These are phyloP conservation scores for Cladorhizidae sp. DNA, from an alignment of 37 sponge, comb jelly and placozoan species.

Conservation along the genomic window DNA sequence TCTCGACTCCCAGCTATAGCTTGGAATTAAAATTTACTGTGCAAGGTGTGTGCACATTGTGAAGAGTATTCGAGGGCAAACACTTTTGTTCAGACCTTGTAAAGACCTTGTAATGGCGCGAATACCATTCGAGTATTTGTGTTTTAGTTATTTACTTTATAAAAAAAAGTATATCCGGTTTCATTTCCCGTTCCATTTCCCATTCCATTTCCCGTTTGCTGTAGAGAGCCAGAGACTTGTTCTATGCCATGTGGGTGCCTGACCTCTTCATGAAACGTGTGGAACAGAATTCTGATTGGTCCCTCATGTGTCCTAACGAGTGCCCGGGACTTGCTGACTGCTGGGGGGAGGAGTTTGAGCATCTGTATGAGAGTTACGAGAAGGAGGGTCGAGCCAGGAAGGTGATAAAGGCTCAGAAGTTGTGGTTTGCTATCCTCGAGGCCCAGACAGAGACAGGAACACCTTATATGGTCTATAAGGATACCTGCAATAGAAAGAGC, in stretches of 20 bases:
- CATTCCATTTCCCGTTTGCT: no score
- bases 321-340: conserved; percentile 91
- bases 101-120: no score
- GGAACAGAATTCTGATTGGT: conserved; percentile 85
- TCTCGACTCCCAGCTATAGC: no score
- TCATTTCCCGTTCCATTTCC: no score
- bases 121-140: no score
- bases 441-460: conserved; percentile 97
- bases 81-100: no score
- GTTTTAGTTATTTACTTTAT: no score
- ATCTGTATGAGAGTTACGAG: conserved; percentile 91
- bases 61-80: no score
- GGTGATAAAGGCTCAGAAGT: conserved; percentile 90
- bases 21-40: no score
- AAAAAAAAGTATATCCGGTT: no score
- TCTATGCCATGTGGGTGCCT: conserved; percentile 97
- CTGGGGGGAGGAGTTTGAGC: conserved; percentile 97
- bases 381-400: conserved; percentile 74
- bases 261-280: conserved; percentile 98
- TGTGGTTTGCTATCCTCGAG: conserved; percentile 99
- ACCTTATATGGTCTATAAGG: conserved; percentile 99
- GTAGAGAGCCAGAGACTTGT: conserved; percentile 95
- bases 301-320: conserved; percentile 97
- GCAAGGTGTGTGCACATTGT: no score
- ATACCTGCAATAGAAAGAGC: conserved; percentile 96